A percentile compares a stretch with the other conserved stretches of the same genome.
Evolutionary conservation across 1,140 invertebrate genomes (phyloP).

Genomic region (Coenobita brevimanus): DNA sequence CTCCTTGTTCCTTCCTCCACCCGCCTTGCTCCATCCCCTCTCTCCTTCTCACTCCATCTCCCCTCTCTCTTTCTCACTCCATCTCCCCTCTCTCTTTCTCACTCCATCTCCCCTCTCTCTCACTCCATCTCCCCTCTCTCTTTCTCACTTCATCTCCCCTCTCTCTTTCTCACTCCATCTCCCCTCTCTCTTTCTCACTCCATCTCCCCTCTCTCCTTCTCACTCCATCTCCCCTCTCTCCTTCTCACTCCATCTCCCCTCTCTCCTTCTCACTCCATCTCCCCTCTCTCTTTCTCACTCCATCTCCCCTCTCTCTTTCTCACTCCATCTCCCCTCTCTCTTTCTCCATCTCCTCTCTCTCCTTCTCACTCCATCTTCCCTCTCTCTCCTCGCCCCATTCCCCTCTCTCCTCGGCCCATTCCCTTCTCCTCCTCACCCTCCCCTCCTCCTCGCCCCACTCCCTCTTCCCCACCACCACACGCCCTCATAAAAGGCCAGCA

Average conservation of each 20-base stretch:
- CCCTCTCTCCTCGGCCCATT: not conserved
- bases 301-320: too few species aligned
- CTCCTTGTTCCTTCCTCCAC: too few species aligned
- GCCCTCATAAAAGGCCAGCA: conserved; percentile 12
- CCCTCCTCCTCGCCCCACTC: not conserved
- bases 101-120: not conserved
- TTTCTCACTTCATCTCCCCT: not conserved
- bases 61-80: too few species aligned
- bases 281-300: not conserved
- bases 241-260: not conserved
- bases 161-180: not conserved
- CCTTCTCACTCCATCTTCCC: not conserved
- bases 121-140: not conserved
- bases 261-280: too few species aligned
- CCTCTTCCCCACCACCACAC: not conserved
- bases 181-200: not conserved
- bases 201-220: not conserved
- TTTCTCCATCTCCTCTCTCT: not conserved
- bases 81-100: not conserved
- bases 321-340: not conserved
- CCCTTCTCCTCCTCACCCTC: not conserved
- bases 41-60: not conserved
- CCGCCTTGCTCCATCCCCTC: not conserved
- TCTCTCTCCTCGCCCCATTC: not conserved
- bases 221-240: not conserved